Percentiles rank a stretch among this genome's conserved stretches.
These are phyloP conservation scores for Myotis brandtii DNA, from an alignment of 2,113 vertebrate species.

Conservation along the genomic window DNA sequence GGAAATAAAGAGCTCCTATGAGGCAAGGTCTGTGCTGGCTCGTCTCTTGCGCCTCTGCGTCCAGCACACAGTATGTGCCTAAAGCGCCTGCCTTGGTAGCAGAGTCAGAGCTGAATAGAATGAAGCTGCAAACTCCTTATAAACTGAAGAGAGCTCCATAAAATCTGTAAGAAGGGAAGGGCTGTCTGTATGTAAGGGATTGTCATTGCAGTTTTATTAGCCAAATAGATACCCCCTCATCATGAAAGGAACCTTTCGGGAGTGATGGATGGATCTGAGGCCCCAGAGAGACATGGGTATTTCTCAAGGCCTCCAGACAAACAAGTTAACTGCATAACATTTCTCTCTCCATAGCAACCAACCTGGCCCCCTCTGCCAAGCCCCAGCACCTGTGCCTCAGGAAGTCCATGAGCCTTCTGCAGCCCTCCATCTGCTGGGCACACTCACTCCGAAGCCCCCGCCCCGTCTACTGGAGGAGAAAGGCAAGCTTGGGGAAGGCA, in stretches of 20 bases:
- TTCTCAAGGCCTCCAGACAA: conserved; percentile 77
- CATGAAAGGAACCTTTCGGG: conserved; percentile 72
- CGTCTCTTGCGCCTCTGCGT: neutral
- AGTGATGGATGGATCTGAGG: conserved; percentile 69
- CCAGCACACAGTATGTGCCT: neutral
- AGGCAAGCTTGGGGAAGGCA: neutral
- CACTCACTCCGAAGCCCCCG: neutral
- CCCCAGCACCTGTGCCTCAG: conserved; percentile 42
- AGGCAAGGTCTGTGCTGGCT: neutral
- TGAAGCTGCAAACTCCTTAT: conserved; percentile 38
- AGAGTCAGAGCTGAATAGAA: conserved; percentile 40
- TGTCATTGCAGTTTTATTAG: conserved; percentile 71
- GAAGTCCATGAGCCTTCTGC: neutral
- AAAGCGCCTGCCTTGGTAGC: neutral
- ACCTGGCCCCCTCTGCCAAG: conserved; percentile 14
- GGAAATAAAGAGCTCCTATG: neutral
- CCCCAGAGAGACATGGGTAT: conserved; percentile 54
- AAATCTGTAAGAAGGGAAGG: conserved; percentile 54
- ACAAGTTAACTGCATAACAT: conserved; percentile 64
- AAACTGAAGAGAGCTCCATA: conserved; percentile 60
- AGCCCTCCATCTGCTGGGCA: neutral
- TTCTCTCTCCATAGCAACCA: conserved; percentile 79
- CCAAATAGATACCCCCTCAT: conserved; percentile 75
- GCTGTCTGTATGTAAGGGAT: conserved; percentile 44
- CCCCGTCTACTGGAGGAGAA: neutral